Base-by-base conservation (phyloP, 2,888 invertebrate genomes). In the Ceraclea dissimilis region DNA sequence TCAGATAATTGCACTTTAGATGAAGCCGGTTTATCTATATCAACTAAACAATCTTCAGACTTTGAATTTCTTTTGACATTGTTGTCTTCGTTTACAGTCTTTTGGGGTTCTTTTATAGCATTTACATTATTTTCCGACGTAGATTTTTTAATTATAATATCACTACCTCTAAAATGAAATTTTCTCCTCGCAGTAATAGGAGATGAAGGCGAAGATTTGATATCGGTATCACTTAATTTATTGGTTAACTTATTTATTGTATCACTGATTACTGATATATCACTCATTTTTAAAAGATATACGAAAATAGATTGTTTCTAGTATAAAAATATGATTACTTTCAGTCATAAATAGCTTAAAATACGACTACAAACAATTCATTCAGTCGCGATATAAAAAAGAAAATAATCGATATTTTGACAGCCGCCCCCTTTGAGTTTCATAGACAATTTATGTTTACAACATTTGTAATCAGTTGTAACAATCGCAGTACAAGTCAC, bases 1-100 rank as follows among this genome's bases (percentile, higher is more conserved):
- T 43, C 46, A 20, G 52, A 52, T 44, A 43, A 48, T 34, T 50
- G 53, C 18, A 34, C 39, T 47, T 54, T 50, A 18, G 49, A 51
- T 39, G 54, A 34, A 54, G 39, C 54, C 44, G 58, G 34, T 56
- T 58, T 60, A 56, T 60, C 60, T 61, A 61, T 59, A 21, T 62
- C 60, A 54, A 62, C 56, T 58, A 62, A 57, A 54, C 62, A 62
- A 49, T 62, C 62, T 62, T 62, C 62, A 58, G 62, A 62, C 49
- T 62, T 62, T 20, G 62, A 62, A 50, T 58, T 62, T 54, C 62
- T 53, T 56, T 62, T 62, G 16, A 54, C n/a, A 26, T 21, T 52
- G 22, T 58, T 54, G 47, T 60, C 60, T 22, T 58, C 56, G 44
- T 19, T 26, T 31, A 48, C 59, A 58, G 60, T 60, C 56, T 60